Percentiles rank a stretch among this genome's conserved stretches.
These are phyloP conservation scores for Cepaea nemoralis DNA, from an alignment of 1,140 invertebrate species.

Conservation along the genomic window DNA sequence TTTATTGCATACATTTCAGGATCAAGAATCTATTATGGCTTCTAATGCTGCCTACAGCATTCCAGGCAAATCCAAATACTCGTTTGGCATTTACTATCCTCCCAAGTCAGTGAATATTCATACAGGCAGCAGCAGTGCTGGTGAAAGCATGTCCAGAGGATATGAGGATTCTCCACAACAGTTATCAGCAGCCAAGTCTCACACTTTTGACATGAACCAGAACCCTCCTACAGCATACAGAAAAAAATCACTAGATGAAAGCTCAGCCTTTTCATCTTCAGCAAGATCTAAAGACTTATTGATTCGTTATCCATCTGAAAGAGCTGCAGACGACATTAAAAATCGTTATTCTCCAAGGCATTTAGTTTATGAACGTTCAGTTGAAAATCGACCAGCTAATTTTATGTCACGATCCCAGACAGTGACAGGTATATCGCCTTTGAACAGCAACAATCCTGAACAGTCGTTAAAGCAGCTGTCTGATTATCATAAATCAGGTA, in stretches of 20 bases:
- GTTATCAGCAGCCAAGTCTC: background rate
- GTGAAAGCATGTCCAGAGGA: background rate
- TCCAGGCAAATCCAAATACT: slow-evolving; percentile 47
- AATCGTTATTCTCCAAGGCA: slow-evolving; percentile 32
- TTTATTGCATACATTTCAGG: background rate
- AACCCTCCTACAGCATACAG: background rate
- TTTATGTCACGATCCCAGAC: slow-evolving; percentile 45
- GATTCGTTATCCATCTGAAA: slow-evolving; percentile 36
- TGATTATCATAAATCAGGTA: background rate
- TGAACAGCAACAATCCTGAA: background rate
- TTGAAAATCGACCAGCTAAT: slow-evolving; percentile 15
- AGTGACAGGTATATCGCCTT: slow-evolving; percentile 35
- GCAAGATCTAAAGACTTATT: slow-evolving; percentile 30
- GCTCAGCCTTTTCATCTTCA: slow-evolving; percentile 14
- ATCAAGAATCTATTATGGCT: background rate
- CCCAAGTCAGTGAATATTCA: slow-evolving; percentile 31
- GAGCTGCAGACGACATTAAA: slow-evolving; percentile 13
- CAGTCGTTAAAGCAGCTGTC: background rate
- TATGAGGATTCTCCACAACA: slow-evolving; percentile 11
- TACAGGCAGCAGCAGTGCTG: slow-evolving; percentile 26
- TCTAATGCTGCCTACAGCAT: slow-evolving; percentile 19
- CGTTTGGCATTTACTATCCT: slow-evolving; percentile 52
- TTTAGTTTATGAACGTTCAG: slow-evolving; percentile 8
- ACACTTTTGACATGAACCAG: slow-evolving; percentile 21
- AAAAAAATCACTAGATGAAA: slow-evolving; percentile 24